Evolutionary conservation across 1,140 invertebrate genomes (phyloP), one percentile per base, ranked within the genome.

Genomic region (Kradibia gibbosae): DNA sequence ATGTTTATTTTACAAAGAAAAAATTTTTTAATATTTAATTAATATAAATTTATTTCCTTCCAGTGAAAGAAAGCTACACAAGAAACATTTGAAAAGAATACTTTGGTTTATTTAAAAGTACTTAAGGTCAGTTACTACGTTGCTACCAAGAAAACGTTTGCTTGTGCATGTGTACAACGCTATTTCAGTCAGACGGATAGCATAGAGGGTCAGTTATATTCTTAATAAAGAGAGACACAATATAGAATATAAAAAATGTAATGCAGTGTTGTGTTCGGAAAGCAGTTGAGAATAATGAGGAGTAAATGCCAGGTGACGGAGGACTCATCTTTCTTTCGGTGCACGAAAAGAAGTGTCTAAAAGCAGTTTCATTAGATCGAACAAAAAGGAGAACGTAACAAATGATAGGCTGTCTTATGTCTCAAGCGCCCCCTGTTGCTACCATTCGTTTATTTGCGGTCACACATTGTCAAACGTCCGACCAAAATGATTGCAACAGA

Each of bases 391-490:
- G 67, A 50, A 91, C 87, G 87, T 91, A 89, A 91, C 89, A 91
- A 91, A 91, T 91, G 90, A 91, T 88, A 88, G 84, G 89, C 89
- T 89, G 90, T 91, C 89, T 86, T 81, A 81, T 85, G 80, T 86
- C 81, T 87, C 87, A 88, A 90, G 89, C 88, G 89, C 90, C 89
- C 89, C 88, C 88, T 91, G 90, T 91, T 88, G 89, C 86, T 90
- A 85, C 87, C 85, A 86, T 86, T 89, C 90, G 90, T 91, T 91
- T 90, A 89, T 91, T 91, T 91, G 90, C 88, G 90, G 90, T 90
- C 89, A 87, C 88, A 90, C 89, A 90, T 91, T 90, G 89, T 87
- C 85, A 82, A 82, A 82, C 53, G 57, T 34, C 25, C 22, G n/a
- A 0, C 1, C 1, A n/a, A 67, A 22, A n/a, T 67, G 34, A 67